Conservation (phyloP, 1,140 invertebrate genomes). For the Megalopta genalis region DNA sequence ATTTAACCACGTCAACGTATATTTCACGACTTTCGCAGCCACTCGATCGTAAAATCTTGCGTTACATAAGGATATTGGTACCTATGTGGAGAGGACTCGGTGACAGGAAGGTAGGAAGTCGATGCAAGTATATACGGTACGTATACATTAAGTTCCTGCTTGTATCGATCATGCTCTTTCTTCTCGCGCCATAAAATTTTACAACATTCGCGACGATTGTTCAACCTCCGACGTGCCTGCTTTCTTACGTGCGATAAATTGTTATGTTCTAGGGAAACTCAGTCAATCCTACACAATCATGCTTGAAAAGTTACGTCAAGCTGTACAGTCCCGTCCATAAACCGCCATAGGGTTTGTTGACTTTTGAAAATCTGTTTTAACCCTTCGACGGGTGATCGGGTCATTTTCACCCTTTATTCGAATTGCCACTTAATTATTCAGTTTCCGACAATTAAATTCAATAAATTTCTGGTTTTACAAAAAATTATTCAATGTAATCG, state of each 20-base stretch:
- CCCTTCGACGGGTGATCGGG: no score
- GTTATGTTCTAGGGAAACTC: not conserved
- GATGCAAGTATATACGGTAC: not conserved
- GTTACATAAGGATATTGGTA: not conserved
- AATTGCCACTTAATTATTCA: no score
- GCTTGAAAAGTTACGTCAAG: not conserved
- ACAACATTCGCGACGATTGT: not conserved
- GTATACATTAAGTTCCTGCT: not conserved
- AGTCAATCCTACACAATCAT: not conserved
- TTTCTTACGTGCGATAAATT: not conserved
- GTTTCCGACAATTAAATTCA: no score
- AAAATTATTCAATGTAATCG: not conserved
- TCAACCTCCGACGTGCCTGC: not conserved
- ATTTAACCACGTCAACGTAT: not conserved
- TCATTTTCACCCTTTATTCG: no score
- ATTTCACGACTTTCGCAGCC: not conserved
- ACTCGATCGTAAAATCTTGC: slow-evolving; percentile 7
- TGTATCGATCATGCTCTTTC: not conserved
- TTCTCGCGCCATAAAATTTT: slow-evolving; percentile 8
- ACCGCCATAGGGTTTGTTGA: no score
- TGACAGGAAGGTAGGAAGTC: not conserved
- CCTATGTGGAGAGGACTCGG: not conserved
- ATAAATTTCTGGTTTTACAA: no score
- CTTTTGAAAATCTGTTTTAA: no score
- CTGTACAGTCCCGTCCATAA: no score